Evolutionary conservation across 2,888 invertebrate genomes (phyloP).

Genomic region (Meteorus cinctellus): DNA sequence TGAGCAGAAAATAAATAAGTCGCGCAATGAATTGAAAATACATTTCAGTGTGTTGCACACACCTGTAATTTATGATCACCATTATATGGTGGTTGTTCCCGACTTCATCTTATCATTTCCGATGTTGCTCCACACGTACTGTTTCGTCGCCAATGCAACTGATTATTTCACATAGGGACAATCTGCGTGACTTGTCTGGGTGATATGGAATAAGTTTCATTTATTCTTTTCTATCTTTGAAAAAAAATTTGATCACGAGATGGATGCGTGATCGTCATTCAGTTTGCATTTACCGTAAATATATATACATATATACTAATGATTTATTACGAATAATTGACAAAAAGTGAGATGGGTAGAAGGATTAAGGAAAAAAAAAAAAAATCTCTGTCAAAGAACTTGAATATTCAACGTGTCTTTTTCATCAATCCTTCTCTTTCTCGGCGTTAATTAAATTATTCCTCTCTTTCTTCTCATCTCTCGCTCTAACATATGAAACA

Average conservation of each 20-base stretch:
- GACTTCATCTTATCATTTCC: too few relatives aligned
- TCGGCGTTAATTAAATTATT: constrained; percentile 13
- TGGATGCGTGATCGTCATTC: constrained; percentile 10
- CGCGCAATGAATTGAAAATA: neutral
- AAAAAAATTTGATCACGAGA: neutral
- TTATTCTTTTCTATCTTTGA: neutral
- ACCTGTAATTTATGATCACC: constrained; percentile 24
- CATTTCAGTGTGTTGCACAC: neutral
- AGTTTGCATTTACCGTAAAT: neutral
- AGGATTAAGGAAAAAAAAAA: neutral
- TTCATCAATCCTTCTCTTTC: neutral
- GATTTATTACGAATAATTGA: constrained; percentile 6
- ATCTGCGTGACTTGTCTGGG: neutral
- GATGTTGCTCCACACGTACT: neutral
- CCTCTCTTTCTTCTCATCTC: neutral
- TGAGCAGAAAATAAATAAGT: neutral
- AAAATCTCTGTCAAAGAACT: neutral
- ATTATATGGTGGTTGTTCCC: too few relatives aligned
- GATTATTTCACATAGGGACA: constrained; percentile 3
- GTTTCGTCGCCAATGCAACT: neutral
- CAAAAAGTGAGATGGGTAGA: neutral
- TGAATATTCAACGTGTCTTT: constrained; percentile 7
- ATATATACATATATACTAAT: neutral
- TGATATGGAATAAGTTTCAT: neutral
- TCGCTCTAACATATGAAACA: constrained; percentile 18